Conservation (phyloP, 1,140 invertebrate species). For the Onthophagus taurus region DNA sequence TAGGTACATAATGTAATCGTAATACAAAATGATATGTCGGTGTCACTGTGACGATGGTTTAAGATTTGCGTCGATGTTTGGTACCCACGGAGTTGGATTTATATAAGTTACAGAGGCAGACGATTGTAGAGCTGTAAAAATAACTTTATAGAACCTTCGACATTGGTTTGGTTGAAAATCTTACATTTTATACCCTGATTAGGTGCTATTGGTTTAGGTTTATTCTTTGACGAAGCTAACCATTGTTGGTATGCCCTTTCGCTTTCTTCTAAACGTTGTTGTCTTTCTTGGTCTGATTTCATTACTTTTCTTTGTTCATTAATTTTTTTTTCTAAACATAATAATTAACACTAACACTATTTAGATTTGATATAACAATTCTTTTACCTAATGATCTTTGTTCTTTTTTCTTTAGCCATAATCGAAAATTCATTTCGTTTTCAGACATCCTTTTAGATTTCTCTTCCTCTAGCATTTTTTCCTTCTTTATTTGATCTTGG, state of each 20-base stretch:
- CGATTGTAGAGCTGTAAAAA: constrained; percentile 42
- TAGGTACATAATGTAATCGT: constrained; percentile 1
- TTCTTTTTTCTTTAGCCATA: constrained; percentile 44
- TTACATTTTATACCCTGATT: constrained; percentile 46
- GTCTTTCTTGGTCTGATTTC: constrained; percentile 10
- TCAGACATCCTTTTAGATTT: constrained; percentile 36
- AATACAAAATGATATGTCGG: constrained; percentile 5
- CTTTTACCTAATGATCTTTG: constrained; percentile 41
- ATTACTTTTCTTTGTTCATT: constrained; percentile 34
- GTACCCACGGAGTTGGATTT: constrained; percentile 43
- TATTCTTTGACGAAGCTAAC: constrained; percentile 43
- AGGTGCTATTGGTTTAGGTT: constrained; percentile 44
- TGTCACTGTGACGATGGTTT: constrained; percentile 14
- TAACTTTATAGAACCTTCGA: not conserved
- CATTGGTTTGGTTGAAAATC: not conserved
- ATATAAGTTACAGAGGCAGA: constrained; percentile 46
- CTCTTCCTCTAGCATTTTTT: constrained; percentile 28
- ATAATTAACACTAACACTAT: not conserved
- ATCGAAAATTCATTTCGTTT: constrained; percentile 40
- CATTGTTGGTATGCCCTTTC: constrained; percentile 44
- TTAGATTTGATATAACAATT: not conserved
- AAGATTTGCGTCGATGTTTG: constrained; percentile 24
- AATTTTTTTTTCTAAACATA: constrained; percentile 33
- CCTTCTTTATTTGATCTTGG: constrained; percentile 22
- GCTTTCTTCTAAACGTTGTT: constrained; percentile 29